Conservation (phyloP, 2,888 invertebrate genomes). For the Sepiola atlantica region DNA sequence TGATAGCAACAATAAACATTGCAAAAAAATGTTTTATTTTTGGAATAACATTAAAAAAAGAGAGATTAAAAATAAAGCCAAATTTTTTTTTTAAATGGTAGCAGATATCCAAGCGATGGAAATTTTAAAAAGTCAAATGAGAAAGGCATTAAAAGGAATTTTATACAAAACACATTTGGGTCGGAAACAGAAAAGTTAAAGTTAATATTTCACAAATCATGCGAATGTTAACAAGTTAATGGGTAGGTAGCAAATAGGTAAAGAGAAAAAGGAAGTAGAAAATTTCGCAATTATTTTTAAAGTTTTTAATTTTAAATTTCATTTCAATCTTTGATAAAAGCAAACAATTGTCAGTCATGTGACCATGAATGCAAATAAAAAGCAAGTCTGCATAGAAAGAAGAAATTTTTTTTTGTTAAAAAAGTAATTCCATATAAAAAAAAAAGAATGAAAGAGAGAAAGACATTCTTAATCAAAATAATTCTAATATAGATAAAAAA, state of each 20-base stretch:
- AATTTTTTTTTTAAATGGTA: not conserved
- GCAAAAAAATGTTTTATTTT: not conserved
- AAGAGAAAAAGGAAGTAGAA: not conserved
- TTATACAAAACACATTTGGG: not conserved
- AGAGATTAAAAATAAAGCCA: not conserved
- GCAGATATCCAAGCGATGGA: conserved; percentile 21
- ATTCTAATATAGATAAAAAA: not conserved
- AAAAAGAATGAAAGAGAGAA: not conserved
- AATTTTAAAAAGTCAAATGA: not conserved
- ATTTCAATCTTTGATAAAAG: not conserved
- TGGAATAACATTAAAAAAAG: not conserved
- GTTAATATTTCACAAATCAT: conserved; percentile 1
- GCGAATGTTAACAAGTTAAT: not conserved
- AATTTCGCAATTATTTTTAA: not conserved
- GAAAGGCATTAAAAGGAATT: not conserved
- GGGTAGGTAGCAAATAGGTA: not conserved
- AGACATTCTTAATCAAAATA: not conserved
- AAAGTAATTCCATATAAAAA: not conserved
- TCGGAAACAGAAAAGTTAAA: not conserved
- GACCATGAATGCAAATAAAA: not conserved
- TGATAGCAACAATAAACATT: not conserved
- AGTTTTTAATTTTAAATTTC: no score
- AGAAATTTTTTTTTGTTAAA: not conserved
- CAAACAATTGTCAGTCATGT: conserved; percentile 8
- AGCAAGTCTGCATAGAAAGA: not conserved